Evolutionary conservation across 2,113 vertebrate genomes (phyloP).

Genomic region (Heteronetta atricapilla): DNA sequence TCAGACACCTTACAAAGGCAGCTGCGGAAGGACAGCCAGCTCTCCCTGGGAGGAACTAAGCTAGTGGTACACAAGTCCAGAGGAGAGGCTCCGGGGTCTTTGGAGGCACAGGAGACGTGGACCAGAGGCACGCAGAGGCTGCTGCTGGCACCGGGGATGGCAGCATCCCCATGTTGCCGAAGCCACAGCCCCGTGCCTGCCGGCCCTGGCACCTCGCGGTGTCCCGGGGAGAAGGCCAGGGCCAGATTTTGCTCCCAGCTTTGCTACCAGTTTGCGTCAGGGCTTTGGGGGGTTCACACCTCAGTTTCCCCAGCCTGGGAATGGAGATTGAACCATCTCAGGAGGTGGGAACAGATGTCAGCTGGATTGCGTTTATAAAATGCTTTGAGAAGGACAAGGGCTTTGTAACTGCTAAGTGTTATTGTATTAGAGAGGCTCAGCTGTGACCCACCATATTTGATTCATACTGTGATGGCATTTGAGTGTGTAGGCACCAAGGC

Average conservation of each 20-base stretch:
- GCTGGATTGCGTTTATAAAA: not conserved
- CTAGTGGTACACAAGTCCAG: not conserved
- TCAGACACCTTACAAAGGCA: slow-evolving; percentile 69
- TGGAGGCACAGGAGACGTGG: not conserved
- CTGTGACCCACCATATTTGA: not conserved
- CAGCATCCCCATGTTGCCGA: not conserved
- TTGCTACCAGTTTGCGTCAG: not conserved
- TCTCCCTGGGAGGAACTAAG: slow-evolving; percentile 11
- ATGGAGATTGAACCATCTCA: not conserved
- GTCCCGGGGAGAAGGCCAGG: accelerated
- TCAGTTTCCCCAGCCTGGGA: not conserved
- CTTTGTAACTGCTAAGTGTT: not conserved
- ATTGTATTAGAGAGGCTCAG: not conserved
- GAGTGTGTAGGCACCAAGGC: not conserved
- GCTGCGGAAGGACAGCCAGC: slow-evolving; percentile 41
- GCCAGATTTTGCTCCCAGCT: not conserved
- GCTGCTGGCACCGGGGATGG: not conserved
- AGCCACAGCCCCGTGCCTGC: not conserved
- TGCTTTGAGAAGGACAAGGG: not conserved
- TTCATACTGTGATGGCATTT: not conserved
- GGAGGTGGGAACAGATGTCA: not conserved
- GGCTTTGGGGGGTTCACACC: not conserved
- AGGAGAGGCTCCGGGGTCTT: not conserved
- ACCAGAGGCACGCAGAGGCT: not conserved
- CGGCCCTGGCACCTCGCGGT: accelerated